Percentiles rank a stretch among this genome's conserved stretches.
Conservation (phyloP, 2,797 vertebrate genomes). For the Tapirus indicus region DNA sequence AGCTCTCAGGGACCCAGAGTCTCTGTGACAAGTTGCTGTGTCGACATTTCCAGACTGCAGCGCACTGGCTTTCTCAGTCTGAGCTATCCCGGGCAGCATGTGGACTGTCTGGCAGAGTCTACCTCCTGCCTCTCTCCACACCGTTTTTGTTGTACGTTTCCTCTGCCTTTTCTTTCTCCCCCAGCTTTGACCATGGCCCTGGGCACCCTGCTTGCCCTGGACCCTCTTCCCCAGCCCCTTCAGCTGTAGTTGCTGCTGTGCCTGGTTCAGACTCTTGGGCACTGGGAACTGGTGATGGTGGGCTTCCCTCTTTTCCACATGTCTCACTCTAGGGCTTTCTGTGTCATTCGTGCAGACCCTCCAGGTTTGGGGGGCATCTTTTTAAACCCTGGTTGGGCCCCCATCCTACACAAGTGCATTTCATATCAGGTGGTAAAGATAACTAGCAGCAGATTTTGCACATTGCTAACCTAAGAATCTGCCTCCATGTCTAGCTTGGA, state of each 20-base stretch:
- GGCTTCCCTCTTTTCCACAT: not conserved
- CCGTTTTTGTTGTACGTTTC: not conserved
- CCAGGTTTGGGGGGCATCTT: not conserved
- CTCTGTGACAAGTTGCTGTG: not conserved
- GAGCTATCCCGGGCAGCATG: not conserved
- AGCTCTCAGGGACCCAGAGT: not conserved
- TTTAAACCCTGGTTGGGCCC: not conserved
- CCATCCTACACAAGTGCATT: not conserved
- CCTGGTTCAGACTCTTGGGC: not conserved
- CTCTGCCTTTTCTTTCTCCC: not conserved
- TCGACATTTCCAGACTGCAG: not conserved
- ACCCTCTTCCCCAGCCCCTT: not conserved
- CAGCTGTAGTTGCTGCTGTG: not conserved
- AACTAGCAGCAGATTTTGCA: constrained; percentile 10
- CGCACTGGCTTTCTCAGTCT: not conserved
- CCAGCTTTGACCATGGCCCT: not conserved
- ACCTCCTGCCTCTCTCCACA: not conserved
- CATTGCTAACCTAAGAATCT: not conserved
- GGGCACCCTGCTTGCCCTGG: not conserved
- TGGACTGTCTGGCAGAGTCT: constrained; percentile 2
- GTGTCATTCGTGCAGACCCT: not conserved
- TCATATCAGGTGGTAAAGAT: not conserved
- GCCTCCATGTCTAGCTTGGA: not conserved
- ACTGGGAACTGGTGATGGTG: not conserved
- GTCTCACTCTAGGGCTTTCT: not conserved